These are phyloP conservation scores for Axea sp. DNA, from an alignment of 2,888 invertebrate genomes.

Conservation along the genomic window DNA sequence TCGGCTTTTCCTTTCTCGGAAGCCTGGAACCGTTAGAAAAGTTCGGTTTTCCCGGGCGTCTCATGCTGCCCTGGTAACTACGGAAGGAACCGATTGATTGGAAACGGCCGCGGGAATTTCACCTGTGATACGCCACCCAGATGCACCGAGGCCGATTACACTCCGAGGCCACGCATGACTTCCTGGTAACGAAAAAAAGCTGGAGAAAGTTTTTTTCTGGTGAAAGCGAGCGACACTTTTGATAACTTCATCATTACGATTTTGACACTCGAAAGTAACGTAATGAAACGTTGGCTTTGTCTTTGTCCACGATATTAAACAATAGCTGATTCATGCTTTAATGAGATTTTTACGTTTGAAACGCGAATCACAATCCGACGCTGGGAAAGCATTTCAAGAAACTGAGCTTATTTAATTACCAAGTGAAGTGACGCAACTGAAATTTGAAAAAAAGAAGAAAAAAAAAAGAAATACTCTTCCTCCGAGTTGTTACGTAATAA, in stretches of 20 bases:
- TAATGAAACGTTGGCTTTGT: slow-evolving; percentile 1
- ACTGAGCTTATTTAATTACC: slow-evolving; percentile 16
- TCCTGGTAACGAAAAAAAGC: slow-evolving; percentile 75
- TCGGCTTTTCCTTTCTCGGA: slow-evolving; percentile 44
- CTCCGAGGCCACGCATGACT: slow-evolving; percentile 65
- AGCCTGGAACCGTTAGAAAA: slow-evolving; percentile 75
- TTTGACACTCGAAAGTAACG: not conserved
- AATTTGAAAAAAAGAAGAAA: not conserved
- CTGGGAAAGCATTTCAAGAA: not conserved
- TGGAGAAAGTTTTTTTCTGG: slow-evolving; percentile 67
- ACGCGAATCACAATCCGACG: not conserved
- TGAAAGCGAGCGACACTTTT: slow-evolving; percentile 38
- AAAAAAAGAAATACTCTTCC: not conserved
- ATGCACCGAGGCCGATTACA: slow-evolving; percentile 49
- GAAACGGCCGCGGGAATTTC: slow-evolving; percentile 75
- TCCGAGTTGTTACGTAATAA: slow-evolving; percentile 32
- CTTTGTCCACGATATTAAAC: not conserved
- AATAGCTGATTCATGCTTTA: not conserved
- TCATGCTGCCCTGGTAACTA: slow-evolving; percentile 78
- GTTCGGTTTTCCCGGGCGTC: slow-evolving; percentile 77
- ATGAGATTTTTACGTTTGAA: not conserved
- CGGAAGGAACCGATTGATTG: slow-evolving; percentile 79
- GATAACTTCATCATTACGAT: not conserved
- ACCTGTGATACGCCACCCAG: slow-evolving; percentile 66
- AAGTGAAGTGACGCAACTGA: not conserved